phyloP scores from a whole-genome alignment of 2,888 invertebrate genomes.

The Patella caerulea region DNA sequence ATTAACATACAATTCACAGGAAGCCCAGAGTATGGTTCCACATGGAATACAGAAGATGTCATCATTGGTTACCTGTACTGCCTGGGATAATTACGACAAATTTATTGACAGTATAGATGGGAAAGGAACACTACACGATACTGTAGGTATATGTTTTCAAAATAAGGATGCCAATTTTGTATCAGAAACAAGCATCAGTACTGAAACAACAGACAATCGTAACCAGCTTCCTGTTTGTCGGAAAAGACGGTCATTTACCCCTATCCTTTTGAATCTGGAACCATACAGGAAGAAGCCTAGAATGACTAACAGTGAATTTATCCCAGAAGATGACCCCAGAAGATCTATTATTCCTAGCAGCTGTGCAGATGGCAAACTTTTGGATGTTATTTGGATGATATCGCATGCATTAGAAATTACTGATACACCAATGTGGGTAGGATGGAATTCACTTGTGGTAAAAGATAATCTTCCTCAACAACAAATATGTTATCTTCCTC shows the following conservation, averaged over 20 bases:
- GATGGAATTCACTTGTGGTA: constrained; percentile 33
- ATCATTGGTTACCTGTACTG: constrained; percentile 26
- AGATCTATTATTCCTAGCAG: constrained; percentile 4
- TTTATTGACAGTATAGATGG: constrained; percentile 37
- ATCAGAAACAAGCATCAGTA: no score
- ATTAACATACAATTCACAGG: constrained; percentile 18
- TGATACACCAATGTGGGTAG: constrained; percentile 33
- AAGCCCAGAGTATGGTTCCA: constrained; percentile 20
- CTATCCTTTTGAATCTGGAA: constrained; percentile 7
- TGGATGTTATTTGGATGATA: no score
- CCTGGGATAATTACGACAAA: constrained; percentile 40
- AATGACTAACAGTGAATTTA: constrained; percentile 22
- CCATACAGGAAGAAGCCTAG: constrained; percentile 33
- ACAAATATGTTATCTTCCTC: no score
- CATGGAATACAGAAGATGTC: constrained; percentile 25
- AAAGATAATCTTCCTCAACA: no score
- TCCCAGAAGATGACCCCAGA: constrained; percentile 1
- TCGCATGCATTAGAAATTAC: no score
- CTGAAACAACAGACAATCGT: no score
- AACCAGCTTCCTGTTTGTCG: neutral
- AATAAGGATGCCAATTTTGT: constrained; percentile 5
- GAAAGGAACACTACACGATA: constrained; percentile 35
- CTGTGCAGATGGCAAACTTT: no score
- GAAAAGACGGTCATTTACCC: neutral
- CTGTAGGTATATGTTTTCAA: constrained; percentile 39